These are phyloP conservation scores for Collichthys lucidus DNA, from an alignment of 2,113 vertebrate species.

Conservation along the genomic window DNA sequence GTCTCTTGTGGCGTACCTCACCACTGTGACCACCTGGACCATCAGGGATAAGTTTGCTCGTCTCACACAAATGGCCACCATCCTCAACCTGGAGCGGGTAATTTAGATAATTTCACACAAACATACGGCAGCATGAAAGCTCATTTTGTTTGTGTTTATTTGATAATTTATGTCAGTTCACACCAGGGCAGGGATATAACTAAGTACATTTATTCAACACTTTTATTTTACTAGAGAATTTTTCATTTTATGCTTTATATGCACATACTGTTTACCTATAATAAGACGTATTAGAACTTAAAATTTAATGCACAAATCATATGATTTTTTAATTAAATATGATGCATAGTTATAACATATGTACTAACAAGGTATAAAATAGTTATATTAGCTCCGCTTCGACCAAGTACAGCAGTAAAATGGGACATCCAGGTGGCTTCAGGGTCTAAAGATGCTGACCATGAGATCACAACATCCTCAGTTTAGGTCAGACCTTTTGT, in stretches of 20 bases:
- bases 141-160: background rate
- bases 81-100: conserved; percentile 98
- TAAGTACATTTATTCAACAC: background rate
- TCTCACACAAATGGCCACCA: conserved; percentile 97
- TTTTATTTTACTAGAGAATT: too few species aligned
- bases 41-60: conserved; percentile 99
- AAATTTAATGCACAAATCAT: too few species aligned
- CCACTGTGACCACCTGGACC: conserved; percentile 98
- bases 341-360: background rate
- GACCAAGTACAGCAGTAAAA: background rate
- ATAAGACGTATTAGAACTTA: too few species aligned
- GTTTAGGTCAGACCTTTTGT: background rate
- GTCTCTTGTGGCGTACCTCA: conserved; percentile 96
- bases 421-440: background rate
- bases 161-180: background rate
- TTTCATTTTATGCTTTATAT: too few species aligned
- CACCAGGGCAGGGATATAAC: background rate
- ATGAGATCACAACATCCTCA: background rate
- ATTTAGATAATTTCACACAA: conserved; percentile 27
- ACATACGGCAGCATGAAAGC: background rate
- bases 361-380: background rate
- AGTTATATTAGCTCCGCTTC: background rate
- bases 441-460: background rate
- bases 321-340: background rate
- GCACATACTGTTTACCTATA: too few species aligned